Percentiles rank a stretch among this genome's conserved stretches.
phyloP scores from a whole-genome alignment of 2,888 invertebrate genomes.

The Eretmocerus hayati region DNA sequence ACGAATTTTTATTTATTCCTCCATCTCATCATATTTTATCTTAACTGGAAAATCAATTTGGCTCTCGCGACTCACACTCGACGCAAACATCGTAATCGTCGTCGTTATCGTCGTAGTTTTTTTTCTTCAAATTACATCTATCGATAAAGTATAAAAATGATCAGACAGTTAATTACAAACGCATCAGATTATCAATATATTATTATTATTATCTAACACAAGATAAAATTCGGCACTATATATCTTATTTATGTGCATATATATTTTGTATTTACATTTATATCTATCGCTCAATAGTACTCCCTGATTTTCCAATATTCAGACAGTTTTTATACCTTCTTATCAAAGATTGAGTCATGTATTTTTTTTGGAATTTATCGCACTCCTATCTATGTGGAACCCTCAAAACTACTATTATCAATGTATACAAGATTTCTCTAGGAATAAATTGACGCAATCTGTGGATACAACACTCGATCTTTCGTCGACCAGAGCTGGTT shows the following conservation, averaged over 20 bases:
- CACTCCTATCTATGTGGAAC: conserved; percentile 16
- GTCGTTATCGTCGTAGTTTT: conserved; percentile 23
- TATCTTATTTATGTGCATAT: conserved; percentile 8
- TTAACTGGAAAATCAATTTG: conserved; percentile 33
- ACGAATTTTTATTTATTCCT: conserved; percentile 24
- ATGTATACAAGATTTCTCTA: conserved; percentile 19
- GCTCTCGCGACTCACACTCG: conserved; percentile 33
- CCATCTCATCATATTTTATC: conserved; percentile 4
- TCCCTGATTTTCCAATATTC: too few relatives aligned
- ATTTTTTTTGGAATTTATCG: conserved; percentile 8
- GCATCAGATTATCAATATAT: too few relatives aligned
- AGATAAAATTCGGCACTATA: conserved; percentile 17
- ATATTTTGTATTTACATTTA: conserved; percentile 5
- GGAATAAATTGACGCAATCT: conserved; percentile 23
- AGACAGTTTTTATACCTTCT: conserved; percentile 5
- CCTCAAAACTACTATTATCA: conserved; percentile 18
- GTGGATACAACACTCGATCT: conserved; percentile 23
- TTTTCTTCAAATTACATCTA: conserved; percentile 22
- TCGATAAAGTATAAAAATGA: conserved; percentile 16
- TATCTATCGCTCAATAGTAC: neutral
- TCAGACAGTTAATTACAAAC: too few relatives aligned
- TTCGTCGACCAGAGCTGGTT: conserved; percentile 24
- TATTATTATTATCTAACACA: conserved; percentile 15
- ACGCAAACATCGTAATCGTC: too few relatives aligned
- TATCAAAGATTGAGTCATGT: conserved; percentile 2